Conservation (phyloP, 2,797 vertebrate genomes). For the Pogonophryne albipinna region DNA sequence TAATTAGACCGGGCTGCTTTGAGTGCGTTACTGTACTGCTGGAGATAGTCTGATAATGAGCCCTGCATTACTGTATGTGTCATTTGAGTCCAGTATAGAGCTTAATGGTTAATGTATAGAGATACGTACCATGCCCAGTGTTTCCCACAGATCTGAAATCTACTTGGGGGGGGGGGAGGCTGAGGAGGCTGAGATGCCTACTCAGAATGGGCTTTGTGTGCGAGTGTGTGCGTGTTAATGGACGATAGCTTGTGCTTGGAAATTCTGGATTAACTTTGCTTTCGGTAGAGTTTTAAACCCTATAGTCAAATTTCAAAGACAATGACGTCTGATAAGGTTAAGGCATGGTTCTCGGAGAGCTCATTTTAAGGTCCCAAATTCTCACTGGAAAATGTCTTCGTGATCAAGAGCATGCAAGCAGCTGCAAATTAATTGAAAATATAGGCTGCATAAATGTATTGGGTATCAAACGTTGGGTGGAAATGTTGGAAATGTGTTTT, state of each 20-base stretch:
- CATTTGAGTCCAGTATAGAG: slow-evolving; percentile 57
- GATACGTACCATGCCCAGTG: slow-evolving; percentile 11
- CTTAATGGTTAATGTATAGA: slow-evolving; percentile 35
- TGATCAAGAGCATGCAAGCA: background rate
- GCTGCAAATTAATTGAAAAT: background rate
- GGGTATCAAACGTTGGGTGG: no score
- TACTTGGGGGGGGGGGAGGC: no score
- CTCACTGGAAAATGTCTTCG: background rate
- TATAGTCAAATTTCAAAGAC: background rate
- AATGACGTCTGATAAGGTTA: slow-evolving; percentile 4
- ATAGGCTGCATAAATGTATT: background rate
- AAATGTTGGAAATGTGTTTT: background rate
- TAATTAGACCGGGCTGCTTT: no score
- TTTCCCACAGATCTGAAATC: no score
- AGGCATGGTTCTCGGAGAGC: background rate
- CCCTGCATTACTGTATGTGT: slow-evolving; percentile 52
- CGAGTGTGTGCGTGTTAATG: background rate
- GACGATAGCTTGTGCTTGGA: background rate
- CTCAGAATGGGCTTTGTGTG: no score
- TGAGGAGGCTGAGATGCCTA: no score
- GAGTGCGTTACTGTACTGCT: no score
- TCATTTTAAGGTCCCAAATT: background rate
- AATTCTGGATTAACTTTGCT: no score
- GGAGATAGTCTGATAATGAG: no score
- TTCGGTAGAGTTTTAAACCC: no score